phyloP scores from a whole-genome alignment of 2,888 invertebrate genomes.

The Ceratothoa steindachneri region DNA sequence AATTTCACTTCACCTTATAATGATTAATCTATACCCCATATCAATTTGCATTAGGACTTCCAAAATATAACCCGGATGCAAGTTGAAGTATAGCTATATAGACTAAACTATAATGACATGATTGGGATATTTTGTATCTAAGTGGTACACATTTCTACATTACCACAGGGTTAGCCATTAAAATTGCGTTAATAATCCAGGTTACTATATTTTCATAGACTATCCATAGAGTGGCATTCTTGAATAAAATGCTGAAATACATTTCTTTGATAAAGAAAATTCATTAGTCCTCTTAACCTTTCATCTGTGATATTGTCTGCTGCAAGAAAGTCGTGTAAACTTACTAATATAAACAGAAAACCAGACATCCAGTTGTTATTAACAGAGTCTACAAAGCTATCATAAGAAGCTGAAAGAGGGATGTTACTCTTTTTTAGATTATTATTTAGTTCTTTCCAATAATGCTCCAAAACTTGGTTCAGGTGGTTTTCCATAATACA shows the following conservation, averaged over 20 bases:
- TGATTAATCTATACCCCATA: no score
- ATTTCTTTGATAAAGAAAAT: conserved; percentile 27
- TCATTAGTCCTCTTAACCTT: conserved; percentile 22
- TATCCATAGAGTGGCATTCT: neutral
- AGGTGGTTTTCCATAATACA: conserved; percentile 21
- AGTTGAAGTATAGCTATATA: no score
- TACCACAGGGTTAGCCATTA: no score
- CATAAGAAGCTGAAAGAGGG: neutral
- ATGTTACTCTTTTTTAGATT: conserved; percentile 14
- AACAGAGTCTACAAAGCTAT: conserved; percentile 20
- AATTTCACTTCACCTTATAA: no score
- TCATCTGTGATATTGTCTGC: conserved; percentile 27
- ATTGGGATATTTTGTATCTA: no score
- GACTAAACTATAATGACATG: no score
- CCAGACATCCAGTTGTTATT: conserved; percentile 38
- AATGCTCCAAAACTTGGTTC: conserved; percentile 26
- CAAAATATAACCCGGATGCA: no score
- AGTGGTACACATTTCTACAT: no score
- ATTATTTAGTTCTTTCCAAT: conserved; percentile 22
- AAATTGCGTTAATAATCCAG: no score
- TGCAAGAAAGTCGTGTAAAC: conserved; percentile 36
- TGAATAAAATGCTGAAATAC: conserved; percentile 27
- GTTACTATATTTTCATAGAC: no score
- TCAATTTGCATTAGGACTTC: no score
- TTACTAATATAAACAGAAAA: conserved; percentile 29